Conservation (phyloP, 2,113 vertebrate species). For the Pheucticus melanocephalus region DNA sequence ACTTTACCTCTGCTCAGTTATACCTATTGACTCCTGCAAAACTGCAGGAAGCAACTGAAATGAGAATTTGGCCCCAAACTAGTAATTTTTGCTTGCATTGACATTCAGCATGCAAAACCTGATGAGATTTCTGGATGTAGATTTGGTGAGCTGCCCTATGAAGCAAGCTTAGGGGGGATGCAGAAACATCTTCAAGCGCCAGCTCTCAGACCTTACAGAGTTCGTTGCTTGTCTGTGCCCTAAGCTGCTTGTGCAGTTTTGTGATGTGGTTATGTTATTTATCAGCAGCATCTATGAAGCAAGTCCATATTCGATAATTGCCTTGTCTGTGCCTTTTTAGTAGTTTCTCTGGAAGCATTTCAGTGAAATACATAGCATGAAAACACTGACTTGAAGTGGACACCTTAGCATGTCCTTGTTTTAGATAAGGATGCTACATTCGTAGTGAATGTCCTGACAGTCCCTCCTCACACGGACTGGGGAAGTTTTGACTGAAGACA, state of each 20-base stretch:
- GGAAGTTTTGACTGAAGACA: not conserved
- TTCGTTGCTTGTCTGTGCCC: not conserved
- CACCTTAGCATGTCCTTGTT: not conserved
- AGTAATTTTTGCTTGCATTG: not conserved
- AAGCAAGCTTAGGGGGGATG: not conserved
- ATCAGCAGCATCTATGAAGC: not conserved
- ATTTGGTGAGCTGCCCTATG: not conserved
- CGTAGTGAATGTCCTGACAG: not conserved
- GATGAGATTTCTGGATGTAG: not conserved
- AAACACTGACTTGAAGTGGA: not conserved
- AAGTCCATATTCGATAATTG: not conserved
- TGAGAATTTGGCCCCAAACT: not conserved
- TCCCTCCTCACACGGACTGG: not conserved
- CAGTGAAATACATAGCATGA: not conserved
- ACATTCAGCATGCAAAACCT: not conserved
- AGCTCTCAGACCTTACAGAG: not conserved
- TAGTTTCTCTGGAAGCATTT: not conserved
- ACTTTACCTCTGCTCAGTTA: not conserved
- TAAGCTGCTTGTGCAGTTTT: not conserved
- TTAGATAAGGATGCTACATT: not conserved
- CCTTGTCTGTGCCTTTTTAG: not conserved
- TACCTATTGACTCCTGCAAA: not conserved
- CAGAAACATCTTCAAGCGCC: not conserved
- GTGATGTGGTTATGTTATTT: not conserved
- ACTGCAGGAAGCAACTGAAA: not conserved